Conservation (phyloP, 2,888 invertebrate species). For the Nasonovia ribisnigri region DNA sequence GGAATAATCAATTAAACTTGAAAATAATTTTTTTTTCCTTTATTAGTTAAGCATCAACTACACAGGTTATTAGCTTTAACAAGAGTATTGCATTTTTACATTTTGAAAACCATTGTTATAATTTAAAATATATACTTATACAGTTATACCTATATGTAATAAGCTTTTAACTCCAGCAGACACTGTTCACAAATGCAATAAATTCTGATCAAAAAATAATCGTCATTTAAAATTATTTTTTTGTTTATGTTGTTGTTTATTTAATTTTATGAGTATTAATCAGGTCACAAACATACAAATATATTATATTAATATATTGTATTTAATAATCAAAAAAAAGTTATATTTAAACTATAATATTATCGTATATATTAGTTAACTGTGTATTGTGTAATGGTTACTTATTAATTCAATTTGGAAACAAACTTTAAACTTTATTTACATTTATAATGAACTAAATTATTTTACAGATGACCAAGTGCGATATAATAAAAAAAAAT, state of each 20-base stretch:
- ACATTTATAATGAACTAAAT: constrained; percentile 38
- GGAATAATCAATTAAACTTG: no score
- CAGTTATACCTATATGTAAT: no score
- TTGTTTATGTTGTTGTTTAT: background rate
- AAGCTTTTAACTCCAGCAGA: no score
- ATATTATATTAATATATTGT: background rate
- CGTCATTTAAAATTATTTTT: background rate
- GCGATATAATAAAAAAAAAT: constrained; percentile 10
- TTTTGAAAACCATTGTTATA: no score
- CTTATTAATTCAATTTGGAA: background rate
- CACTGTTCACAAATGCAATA: no score
- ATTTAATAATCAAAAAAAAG: no score
- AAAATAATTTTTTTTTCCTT: no score
- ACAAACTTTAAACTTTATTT: constrained; percentile 26
- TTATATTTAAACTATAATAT: background rate
- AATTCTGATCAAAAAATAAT: background rate
- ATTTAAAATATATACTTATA: no score
- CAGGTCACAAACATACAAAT: background rate
- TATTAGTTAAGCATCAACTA: no score
- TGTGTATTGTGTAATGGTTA: background rate
- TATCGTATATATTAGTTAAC: background rate
- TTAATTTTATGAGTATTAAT: background rate
- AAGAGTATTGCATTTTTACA: no score
- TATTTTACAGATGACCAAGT: background rate
- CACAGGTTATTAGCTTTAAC: no score